A percentile compares a stretch with the other conserved stretches of the same genome.
Evolutionary conservation across 2,888 invertebrate species (phyloP).

Genomic region (Andrena minutula): DNA sequence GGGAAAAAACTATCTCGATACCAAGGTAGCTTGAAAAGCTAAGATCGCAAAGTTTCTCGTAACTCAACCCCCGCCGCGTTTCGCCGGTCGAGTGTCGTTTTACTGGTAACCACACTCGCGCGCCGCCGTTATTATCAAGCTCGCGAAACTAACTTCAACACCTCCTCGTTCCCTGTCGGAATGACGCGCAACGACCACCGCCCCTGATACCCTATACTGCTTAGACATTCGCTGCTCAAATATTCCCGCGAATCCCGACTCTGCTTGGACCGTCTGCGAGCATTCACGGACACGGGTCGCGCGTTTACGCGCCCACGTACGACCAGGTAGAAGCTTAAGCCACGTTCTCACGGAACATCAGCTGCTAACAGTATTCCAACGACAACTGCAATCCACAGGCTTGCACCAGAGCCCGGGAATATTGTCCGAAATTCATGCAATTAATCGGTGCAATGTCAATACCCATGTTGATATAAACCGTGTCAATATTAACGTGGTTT

Average conservation of each 20-base stretch:
- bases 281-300: constrained; percentile 30
- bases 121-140: constrained; percentile 53
- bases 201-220: constrained; percentile 67
- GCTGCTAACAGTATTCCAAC: background rate
- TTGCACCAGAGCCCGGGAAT: background rate
- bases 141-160: constrained; percentile 52
- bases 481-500: constrained; percentile 10
- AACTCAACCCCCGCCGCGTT: background rate
- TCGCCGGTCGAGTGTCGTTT: constrained; percentile 15
- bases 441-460: background rate
- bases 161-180: constrained; percentile 51
- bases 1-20: background rate
- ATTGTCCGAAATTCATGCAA: background rate
- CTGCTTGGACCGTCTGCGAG: constrained; percentile 57
- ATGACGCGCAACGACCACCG: constrained; percentile 39
- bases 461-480: constrained; percentile 2
- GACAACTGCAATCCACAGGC: background rate
- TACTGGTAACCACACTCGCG: background rate
- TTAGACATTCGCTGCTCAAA: constrained; percentile 78
- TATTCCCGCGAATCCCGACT: constrained; percentile 68
- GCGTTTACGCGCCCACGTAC: constrained; percentile 6
- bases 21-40: background rate
- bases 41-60: background rate
- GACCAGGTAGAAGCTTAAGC: constrained; percentile 18
- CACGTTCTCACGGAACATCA: constrained; percentile 15